Percentiles rank a stretch among this genome's conserved stretches.
These are phyloP conservation scores for Diploptera punctata DNA, from an alignment of 2,888 invertebrate species.

Conservation along the genomic window DNA sequence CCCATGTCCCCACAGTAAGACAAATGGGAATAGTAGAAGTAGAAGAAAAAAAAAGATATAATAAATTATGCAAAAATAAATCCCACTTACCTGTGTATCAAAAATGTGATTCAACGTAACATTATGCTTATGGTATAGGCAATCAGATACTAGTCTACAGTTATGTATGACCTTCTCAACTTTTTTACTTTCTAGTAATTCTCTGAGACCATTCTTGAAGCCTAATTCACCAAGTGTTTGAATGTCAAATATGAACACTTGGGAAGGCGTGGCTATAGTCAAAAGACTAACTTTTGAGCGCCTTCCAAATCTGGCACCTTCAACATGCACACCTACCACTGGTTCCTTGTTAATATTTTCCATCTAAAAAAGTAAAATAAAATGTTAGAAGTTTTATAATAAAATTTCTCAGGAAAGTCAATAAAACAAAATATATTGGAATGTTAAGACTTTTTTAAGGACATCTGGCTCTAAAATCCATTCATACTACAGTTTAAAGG, in stretches of 20 bases:
- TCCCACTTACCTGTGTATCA: slow-evolving; percentile 16
- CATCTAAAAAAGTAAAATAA: neutral
- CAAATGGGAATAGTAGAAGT: too few relatives aligned
- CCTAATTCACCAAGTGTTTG: neutral
- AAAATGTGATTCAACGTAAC: neutral
- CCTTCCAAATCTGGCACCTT: neutral
- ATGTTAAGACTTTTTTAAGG: too few relatives aligned
- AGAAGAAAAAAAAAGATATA: too few relatives aligned
- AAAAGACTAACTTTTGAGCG: neutral
- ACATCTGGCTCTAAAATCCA: too few relatives aligned
- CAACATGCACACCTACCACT: neutral
- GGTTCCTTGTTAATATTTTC: neutral
- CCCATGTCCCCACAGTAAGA: too few relatives aligned
- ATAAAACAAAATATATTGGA: too few relatives aligned
- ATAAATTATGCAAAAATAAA: too few relatives aligned
- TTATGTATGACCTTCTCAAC: slow-evolving; percentile 21
- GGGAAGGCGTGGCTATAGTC: neutral
- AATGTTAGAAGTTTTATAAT: too few relatives aligned
- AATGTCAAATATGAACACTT: slow-evolving; percentile 5
- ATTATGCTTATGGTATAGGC: slow-evolving; percentile 3
- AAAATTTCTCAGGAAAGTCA: too few relatives aligned
- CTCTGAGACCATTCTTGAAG: neutral
- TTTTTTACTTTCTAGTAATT: neutral
- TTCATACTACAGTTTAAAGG: too few relatives aligned
- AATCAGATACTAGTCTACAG: slow-evolving; percentile 13